These are phyloP conservation scores for Aspiorhynchus laticeps DNA, from an alignment of 2,113 vertebrate species.

Conservation along the genomic window DNA sequence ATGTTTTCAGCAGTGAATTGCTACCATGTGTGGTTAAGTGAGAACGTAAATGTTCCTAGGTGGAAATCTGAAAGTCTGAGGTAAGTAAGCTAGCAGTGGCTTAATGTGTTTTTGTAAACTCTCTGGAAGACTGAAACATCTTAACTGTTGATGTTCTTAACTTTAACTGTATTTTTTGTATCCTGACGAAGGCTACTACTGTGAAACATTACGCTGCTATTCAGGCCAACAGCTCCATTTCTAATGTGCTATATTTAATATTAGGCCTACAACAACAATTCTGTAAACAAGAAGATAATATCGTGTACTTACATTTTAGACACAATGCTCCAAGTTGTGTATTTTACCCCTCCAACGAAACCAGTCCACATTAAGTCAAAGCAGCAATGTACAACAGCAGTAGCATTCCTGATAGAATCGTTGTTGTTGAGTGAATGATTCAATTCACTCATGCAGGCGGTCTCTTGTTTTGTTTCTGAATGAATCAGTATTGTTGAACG, in stretches of 20 bases:
- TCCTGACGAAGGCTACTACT: background rate
- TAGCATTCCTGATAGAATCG: background rate
- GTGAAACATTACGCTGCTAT: background rate
- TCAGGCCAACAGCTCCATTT: background rate
- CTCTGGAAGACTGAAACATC: background rate
- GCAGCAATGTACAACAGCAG: background rate
- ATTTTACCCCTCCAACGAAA: background rate
- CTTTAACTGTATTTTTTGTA: background rate
- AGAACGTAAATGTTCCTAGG: background rate
- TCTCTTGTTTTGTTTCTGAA: background rate
- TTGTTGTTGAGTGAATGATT: background rate
- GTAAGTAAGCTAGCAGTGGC: background rate
- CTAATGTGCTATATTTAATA: background rate
- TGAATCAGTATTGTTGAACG: background rate
- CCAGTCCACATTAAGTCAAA: background rate
- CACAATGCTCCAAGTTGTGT: background rate
- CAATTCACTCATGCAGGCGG: background rate
- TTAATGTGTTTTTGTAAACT: background rate
- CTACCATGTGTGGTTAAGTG: background rate
- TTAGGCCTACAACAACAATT: background rate
- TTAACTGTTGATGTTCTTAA: background rate
- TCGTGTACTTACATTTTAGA: background rate
- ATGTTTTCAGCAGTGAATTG: conserved; percentile 3
- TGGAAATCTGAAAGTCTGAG: background rate
- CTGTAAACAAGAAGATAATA: background rate